Evolutionary conservation across 2,888 invertebrate species (phyloP).

Genomic region (Onthophagus sagittarius): DNA sequence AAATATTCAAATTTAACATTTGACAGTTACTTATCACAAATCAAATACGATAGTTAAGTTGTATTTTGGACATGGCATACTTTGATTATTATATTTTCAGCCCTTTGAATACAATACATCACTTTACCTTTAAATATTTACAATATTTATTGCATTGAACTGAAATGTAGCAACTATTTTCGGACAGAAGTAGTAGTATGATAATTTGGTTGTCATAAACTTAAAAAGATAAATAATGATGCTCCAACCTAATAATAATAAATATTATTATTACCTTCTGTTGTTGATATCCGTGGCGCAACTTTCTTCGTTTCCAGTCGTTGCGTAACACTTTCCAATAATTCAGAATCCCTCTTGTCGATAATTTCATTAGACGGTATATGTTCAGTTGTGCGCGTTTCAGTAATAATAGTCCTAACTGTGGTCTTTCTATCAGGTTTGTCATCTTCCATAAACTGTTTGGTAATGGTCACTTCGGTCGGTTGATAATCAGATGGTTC

Average conservation of each 20-base stretch:
- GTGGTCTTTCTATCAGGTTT: slow-evolving; percentile 23
- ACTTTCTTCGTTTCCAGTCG: slow-evolving; percentile 41
- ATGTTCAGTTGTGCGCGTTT: slow-evolving; percentile 36
- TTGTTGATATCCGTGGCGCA: slow-evolving; percentile 31
- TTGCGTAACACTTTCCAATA: slow-evolving; percentile 50
- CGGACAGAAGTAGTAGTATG: too few relatives aligned
- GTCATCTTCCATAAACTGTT: slow-evolving; percentile 19
- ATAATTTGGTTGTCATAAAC: too few relatives aligned
- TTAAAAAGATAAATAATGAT: neutral
- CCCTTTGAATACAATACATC: too few relatives aligned
- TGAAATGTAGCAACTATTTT: too few relatives aligned
- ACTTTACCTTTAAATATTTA: too few relatives aligned
- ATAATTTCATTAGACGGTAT: slow-evolving; percentile 27
- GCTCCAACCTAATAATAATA: neutral
- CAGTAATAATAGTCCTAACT: slow-evolving; percentile 30
- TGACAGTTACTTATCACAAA: too few relatives aligned
- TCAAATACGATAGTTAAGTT: too few relatives aligned
- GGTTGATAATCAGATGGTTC: slow-evolving; percentile 26
- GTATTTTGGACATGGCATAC: too few relatives aligned
- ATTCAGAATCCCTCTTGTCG: slow-evolving; percentile 44
- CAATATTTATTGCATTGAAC: too few relatives aligned
- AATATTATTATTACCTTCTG: slow-evolving; percentile 38
- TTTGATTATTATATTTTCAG: too few relatives aligned
- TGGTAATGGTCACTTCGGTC: slow-evolving; percentile 19
- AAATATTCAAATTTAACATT: too few relatives aligned